Evolutionary conservation across 2,797 vertebrate species (phyloP).

Genomic region (Gymnocypris eckloni): DNA sequence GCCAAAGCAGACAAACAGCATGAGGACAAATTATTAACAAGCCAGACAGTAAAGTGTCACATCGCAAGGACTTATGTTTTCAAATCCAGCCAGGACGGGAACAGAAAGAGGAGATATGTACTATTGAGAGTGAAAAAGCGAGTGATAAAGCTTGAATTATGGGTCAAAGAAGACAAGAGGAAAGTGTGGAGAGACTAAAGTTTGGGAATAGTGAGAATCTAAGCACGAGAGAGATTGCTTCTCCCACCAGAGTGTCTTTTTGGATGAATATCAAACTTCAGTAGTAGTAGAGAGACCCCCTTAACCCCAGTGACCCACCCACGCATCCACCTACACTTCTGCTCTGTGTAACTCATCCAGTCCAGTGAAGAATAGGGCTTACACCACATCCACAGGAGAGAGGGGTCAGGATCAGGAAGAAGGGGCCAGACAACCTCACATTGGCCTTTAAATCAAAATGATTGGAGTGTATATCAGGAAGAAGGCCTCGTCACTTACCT

Average conservation of each 20-base stretch:
- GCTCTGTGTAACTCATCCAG: slow-evolving; percentile 68
- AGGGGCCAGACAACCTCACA: slow-evolving; percentile 61
- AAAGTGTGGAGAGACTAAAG: slow-evolving; percentile 16
- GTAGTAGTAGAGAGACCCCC: slow-evolving; percentile 55
- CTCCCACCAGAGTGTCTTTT: slow-evolving; percentile 59
- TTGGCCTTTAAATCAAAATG: slow-evolving; percentile 69
- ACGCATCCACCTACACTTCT: slow-evolving; percentile 49
- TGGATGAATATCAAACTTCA: slow-evolving; percentile 63
- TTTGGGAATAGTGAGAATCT: slow-evolving; percentile 1
- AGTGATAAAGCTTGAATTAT: slow-evolving; percentile 55
- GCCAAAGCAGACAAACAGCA: slow-evolving; percentile 44
- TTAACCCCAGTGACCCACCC: slow-evolving; percentile 54
- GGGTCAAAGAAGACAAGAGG: neutral
- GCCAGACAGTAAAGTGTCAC: slow-evolving; percentile 43
- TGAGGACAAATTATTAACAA: slow-evolving; percentile 49
- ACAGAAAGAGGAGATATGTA: slow-evolving; percentile 36
- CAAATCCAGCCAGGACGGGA: slow-evolving; percentile 6
- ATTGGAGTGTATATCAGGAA: slow-evolving; percentile 60
- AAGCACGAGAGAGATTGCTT: slow-evolving; percentile 54
- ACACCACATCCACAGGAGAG: slow-evolving; percentile 48
- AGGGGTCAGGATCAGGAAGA: slow-evolving; percentile 44
- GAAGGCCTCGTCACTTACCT: slow-evolving; percentile 48
- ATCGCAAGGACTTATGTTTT: slow-evolving; percentile 42
- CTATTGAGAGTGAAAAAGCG: slow-evolving; percentile 53
- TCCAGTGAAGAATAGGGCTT: slow-evolving; percentile 49